These are phyloP conservation scores for Hydrocynus forskahlii DNA, from an alignment of 2,797 vertebrate genomes.

Conservation along the genomic window DNA sequence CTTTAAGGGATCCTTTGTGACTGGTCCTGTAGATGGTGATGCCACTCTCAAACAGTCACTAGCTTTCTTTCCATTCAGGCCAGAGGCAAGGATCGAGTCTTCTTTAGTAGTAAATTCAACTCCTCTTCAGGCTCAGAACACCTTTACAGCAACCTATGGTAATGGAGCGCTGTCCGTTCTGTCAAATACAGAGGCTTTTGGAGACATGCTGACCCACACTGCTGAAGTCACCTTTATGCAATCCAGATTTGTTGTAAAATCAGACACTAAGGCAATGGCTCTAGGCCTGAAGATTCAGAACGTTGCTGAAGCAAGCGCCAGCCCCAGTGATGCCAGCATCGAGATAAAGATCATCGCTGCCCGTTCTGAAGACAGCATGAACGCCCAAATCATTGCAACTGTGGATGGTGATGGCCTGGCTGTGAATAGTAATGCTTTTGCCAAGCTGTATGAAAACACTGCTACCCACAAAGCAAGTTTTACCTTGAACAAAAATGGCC, in stretches of 20 bases:
- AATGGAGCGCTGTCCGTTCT: conserved; percentile 75
- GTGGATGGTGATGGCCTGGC: conserved; percentile 81
- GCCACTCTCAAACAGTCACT: conserved; percentile 72
- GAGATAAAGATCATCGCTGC: conserved; percentile 82
- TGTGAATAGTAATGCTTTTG: conserved; percentile 80
- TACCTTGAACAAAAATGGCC: conserved; percentile 79
- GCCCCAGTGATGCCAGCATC: conserved; percentile 73
- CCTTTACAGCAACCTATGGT: conserved; percentile 71
- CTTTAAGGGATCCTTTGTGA: conserved; percentile 75
- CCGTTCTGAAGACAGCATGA: conserved; percentile 73
- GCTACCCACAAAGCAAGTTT: conserved; percentile 84
- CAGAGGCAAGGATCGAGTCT: conserved; percentile 78
- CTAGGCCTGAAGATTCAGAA: conserved; percentile 76
- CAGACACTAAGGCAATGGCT: conserved; percentile 78
- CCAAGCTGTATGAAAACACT: conserved; percentile 79
- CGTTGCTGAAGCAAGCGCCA: conserved; percentile 80
- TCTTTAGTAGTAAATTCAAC: conserved; percentile 81
- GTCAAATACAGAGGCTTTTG: conserved; percentile 82
- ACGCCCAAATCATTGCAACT: conserved; percentile 78
- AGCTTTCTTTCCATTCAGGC: conserved; percentile 69
- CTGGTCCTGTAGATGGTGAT: conserved; percentile 77
- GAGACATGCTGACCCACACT: conserved; percentile 77
- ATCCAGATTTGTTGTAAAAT: conserved; percentile 79
- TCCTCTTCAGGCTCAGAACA: conserved; percentile 79
- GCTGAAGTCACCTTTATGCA: conserved; percentile 81